Evolutionary conservation across 2,888 invertebrate genomes (phyloP).

Genomic region (Agrilus mali): DNA sequence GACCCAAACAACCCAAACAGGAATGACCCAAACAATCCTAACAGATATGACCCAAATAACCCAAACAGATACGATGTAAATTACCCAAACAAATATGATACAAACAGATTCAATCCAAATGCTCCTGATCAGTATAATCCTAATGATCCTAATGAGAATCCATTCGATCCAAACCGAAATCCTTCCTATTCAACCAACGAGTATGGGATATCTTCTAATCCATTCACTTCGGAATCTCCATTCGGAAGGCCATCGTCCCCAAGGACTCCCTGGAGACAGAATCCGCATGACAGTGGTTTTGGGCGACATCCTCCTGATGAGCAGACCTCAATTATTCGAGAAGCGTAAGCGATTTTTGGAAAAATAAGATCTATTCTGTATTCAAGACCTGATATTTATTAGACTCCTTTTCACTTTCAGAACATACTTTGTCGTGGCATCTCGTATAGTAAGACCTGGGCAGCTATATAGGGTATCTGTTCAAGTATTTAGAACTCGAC

Average conservation of each 20-base stretch:
- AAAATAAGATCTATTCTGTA: background rate
- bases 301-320: constrained; percentile 9
- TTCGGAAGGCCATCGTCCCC: constrained; percentile 7
- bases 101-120: constrained; percentile 7
- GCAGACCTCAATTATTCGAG: constrained; percentile 23
- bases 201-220: background rate
- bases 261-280: constrained; percentile 5
- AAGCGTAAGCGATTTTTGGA: constrained; percentile 23
- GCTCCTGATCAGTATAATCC: constrained; percentile 2
- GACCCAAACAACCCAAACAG: background rate
- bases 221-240: constrained; percentile 6
- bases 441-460: constrained; percentile 80
- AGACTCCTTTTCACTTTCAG: constrained; percentile 36
- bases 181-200: constrained; percentile 2
- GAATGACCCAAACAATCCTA: background rate
- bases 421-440: constrained; percentile 87
- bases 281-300: constrained; percentile 9
- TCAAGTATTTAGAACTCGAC: constrained; percentile 64
- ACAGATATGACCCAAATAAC: background rate
- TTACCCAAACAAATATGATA: constrained; percentile 12
- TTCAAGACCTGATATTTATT: too few relatives aligned
- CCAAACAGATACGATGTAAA: constrained; percentile 3
- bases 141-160: constrained; percentile 10
- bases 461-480: constrained; percentile 83
- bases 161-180: constrained; percentile 1